Percentiles rank a stretch among this genome's conserved stretches.
phyloP scores from a whole-genome alignment of 2,797 vertebrate genomes.

The Chloroceryle amazona region DNA sequence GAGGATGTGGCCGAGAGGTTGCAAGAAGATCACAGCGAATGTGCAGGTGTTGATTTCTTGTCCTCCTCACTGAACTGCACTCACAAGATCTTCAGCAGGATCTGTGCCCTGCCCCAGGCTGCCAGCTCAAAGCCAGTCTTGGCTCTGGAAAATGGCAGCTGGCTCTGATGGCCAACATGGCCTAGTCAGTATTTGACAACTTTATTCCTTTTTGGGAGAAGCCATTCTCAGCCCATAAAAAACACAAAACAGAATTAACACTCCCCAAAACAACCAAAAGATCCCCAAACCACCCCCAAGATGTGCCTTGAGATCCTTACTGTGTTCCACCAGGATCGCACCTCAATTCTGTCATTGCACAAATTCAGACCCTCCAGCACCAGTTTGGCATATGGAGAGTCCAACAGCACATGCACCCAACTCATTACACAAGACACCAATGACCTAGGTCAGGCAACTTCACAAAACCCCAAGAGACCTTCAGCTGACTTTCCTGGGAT shows the following conservation, averaged over 20 bases:
- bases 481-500: background rate
- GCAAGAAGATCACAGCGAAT: rapidly evolving
- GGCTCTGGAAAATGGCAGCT: background rate
- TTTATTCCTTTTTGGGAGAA: background rate
- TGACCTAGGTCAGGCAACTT: rapidly evolving
- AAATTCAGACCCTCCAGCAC: background rate
- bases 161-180: rapidly evolving
- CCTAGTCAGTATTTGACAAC: rapidly evolving
- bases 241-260: background rate
- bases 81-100: background rate
- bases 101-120: background rate
- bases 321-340: background rate
- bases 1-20: background rate
- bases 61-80: background rate
- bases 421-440: background rate
- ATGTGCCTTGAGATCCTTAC: background rate
- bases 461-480: background rate
- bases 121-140: background rate
- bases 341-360: background rate
- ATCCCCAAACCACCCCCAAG: too few relatives aligned
- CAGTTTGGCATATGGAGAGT: rapidly evolving
- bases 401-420: background rate
- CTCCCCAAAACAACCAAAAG: background rate
- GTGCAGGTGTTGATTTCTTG: rapidly evolving
- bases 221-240: background rate